Base-by-base conservation (phyloP, 1,140 invertebrate species). In the Sminthurinus signatus region DNA sequence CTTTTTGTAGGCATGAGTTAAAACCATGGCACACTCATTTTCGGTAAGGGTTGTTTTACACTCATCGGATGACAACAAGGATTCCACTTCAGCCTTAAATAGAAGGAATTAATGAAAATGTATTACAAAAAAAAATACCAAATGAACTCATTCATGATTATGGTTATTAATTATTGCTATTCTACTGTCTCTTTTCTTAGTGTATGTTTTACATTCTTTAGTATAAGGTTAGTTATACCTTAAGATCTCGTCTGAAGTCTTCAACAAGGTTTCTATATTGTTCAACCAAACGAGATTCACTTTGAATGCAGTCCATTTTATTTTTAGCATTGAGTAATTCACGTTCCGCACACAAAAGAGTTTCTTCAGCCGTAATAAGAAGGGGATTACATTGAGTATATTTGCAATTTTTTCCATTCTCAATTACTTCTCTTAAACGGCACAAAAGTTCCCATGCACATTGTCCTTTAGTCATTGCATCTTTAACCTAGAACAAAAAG, bases 1-100 rank as follows among this genome's bases (percentile, higher is more conserved):
- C 43, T 72, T 72, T 51, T 72, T 72, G 64, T 72, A 72, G 14
- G 70, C 66, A 50, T 72, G 70, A 57, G 67, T 68, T 14, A 72
- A 32, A 25, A 72, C 39, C 70, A 72, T 68, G 36, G 42, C 51
- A 25, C 48, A 60, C 58, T 72, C 70, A 52, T 72, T 66, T 0
- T 67, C 64, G 15, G 64, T 72, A 25, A 72, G 42, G 31, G 67
- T 68, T 8, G 17, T 14, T 36, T 52, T 66, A 21, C 66, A 68
- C 10, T 67, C 63, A 3, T 60, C 60, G 15, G 21, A 32, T 15
- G 66, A 21, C 17, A 72, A n/a, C 21, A 72, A 36, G 0, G 70
- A 72, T 10, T 72, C 70, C 31, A 64, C 31, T 55, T 72, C 70
- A 36, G 64, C 70, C 68, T 70, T 42, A 27, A 60, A 65, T 0